These are phyloP conservation scores for Agrochola lychnidis DNA, from an alignment of 2,888 invertebrate species.

Conservation along the genomic window DNA sequence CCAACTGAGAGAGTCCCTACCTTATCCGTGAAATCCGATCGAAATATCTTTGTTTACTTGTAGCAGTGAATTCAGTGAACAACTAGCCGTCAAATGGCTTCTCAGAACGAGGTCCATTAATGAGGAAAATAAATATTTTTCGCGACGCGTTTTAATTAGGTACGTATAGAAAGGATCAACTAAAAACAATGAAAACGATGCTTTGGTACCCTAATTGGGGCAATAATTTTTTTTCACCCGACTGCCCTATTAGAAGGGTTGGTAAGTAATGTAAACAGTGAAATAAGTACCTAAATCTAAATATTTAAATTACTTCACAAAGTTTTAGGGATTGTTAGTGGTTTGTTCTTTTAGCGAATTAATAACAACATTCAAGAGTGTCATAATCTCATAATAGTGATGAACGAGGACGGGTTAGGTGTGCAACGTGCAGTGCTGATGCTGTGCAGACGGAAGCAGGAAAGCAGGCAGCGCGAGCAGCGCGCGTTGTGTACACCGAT, in stretches of 20 bases:
- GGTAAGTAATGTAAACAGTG: background rate
- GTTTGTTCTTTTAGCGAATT: background rate
- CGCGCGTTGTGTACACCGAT: constrained; percentile 59
- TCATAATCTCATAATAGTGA: no score
- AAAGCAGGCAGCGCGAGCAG: constrained; percentile 3
- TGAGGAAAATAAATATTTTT: background rate
- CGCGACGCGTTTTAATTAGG: background rate
- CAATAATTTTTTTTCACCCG: background rate
- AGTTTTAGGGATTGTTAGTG: no score
- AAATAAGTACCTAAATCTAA: background rate
- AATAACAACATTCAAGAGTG: background rate
- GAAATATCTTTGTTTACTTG: constrained; percentile 2
- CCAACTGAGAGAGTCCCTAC: background rate
- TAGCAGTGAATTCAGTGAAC: background rate
- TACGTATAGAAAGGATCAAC: background rate
- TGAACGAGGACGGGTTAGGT: background rate
- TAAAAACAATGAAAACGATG: background rate
- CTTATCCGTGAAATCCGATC: background rate
- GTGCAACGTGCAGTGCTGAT: constrained; percentile 1
- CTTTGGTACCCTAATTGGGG: background rate
- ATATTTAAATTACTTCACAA: background rate
- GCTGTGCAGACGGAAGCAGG: background rate
- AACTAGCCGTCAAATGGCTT: background rate
- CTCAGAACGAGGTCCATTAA: background rate
- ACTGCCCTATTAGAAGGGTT: no score